A percentile compares a stretch with the other conserved stretches of the same genome.
These are phyloP conservation scores for Pseudomyrmex gracilis DNA, from an alignment of 1,140 invertebrate genomes.

Conservation along the genomic window DNA sequence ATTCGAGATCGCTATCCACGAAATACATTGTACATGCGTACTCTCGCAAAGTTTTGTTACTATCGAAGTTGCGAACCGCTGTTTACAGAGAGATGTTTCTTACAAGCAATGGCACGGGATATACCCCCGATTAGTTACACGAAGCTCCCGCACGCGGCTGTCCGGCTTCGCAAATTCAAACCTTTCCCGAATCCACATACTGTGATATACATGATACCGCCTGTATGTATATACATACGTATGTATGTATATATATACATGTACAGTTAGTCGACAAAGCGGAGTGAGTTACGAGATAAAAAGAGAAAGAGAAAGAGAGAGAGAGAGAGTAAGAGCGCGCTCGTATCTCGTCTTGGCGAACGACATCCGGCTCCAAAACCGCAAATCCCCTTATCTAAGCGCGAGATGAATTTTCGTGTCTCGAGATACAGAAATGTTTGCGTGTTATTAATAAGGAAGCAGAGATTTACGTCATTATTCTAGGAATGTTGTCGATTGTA, in stretches of 20 bases:
- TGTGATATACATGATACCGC: slow-evolving; percentile 5
- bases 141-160: slow-evolving; percentile 28
- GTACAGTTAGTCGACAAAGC: not conserved
- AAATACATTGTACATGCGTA: too few relatives aligned
- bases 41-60: too few relatives aligned
- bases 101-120: slow-evolving; percentile 30
- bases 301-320: not conserved
- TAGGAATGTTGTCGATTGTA: slow-evolving; percentile 2
- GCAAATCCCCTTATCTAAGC: slow-evolving; percentile 61
- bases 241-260: too few relatives aligned
- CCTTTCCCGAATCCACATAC: not conserved
- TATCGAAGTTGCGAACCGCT: slow-evolving; percentile 4
- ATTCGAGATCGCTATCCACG: too few relatives aligned
- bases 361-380: slow-evolving; percentile 44
- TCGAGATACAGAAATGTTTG: slow-evolving; percentile 34
- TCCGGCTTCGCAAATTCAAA: slow-evolving; percentile 20
- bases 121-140: slow-evolving; percentile 37
- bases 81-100: slow-evolving; percentile 34
- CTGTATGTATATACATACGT: not conserved
- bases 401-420: slow-evolving; percentile 45
- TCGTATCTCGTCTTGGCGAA: slow-evolving; percentile 39
- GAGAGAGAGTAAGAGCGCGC: not conserved
- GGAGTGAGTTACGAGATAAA: too few relatives aligned
- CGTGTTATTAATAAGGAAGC: slow-evolving; percentile 25
- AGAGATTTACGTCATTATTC: slow-evolving; percentile 14